A percentile compares a stretch with the other conserved stretches of the same genome.
These are phyloP conservation scores for Balaenoptera acutorostrata DNA, from an alignment of 2,113 vertebrate species.

Conservation along the genomic window DNA sequence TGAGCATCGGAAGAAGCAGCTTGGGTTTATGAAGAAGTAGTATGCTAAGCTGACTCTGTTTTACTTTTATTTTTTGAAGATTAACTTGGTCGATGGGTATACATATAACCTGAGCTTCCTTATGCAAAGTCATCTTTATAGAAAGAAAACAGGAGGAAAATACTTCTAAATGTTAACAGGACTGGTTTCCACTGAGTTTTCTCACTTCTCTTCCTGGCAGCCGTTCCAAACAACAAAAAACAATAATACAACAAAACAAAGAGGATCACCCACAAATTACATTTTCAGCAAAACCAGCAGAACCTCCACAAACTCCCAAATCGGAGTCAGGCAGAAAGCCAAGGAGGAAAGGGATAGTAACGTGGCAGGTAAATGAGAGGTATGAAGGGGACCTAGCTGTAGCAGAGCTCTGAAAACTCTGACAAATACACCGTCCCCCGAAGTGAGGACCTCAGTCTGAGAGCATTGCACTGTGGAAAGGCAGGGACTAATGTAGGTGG, in stretches of 20 bases:
- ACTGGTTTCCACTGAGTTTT: slow-evolving; percentile 7
- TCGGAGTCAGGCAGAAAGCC: neutral
- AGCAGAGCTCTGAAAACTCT: neutral
- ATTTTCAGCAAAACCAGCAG: slow-evolving; percentile 25
- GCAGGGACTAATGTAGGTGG: neutral
- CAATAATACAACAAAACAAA: neutral
- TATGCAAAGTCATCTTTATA: neutral
- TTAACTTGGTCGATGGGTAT: neutral
- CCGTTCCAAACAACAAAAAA: slow-evolving; percentile 16
- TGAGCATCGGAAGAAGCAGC: neutral
- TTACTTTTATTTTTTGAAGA: slow-evolving; percentile 35
- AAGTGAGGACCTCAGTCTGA: no score
- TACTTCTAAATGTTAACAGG: slow-evolving; percentile 10
- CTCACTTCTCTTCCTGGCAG: neutral
- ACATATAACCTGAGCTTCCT: neutral
- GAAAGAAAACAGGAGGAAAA: neutral
- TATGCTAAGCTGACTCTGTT: neutral
- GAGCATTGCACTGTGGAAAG: neutral
- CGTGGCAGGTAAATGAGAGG: neutral
- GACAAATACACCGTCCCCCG: neutral
- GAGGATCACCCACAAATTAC: neutral
- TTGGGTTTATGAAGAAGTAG: neutral
- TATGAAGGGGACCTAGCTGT: no score
- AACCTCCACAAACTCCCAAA: neutral
- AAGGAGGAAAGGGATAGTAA: neutral